A percentile compares a stretch with the other conserved stretches of the same genome.
These are phyloP conservation scores for Trachymyrmex cornetzi DNA, from an alignment of 1,140 invertebrate genomes.

Conservation along the genomic window DNA sequence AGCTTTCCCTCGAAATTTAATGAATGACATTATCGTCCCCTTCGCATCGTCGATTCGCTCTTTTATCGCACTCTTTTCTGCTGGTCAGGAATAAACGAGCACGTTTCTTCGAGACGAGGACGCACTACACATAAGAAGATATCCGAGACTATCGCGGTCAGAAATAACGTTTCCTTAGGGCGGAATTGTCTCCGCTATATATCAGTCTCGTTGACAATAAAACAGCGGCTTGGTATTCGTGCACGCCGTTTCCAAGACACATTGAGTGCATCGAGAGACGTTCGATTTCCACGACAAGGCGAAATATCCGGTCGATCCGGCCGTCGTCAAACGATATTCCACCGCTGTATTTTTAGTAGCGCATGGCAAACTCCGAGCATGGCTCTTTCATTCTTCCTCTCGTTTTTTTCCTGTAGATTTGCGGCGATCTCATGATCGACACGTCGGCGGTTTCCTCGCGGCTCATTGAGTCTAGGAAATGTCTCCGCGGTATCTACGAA, in stretches of 20 bases:
- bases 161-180: conserved; percentile 54
- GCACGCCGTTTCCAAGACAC: conserved; percentile 28
- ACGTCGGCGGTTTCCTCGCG: conserved; percentile 22
- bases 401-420: conserved; percentile 32
- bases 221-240: conserved; percentile 34
- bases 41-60: background rate
- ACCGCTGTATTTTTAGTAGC: conserved; percentile 1
- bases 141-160: conserved; percentile 4
- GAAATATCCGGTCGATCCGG: conserved; percentile 48
- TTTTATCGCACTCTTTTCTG: conserved; percentile 12
- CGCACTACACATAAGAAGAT: background rate
- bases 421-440: conserved; percentile 37
- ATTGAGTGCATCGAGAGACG: conserved; percentile 10
- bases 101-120: conserved; percentile 11
- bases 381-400: background rate
- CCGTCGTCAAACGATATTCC: conserved; percentile 43
- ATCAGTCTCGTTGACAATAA: conserved; percentile 50
- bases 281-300: conserved; percentile 41
- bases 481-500: conserved; percentile 26
- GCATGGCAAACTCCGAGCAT: background rate
- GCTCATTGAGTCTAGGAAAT: conserved; percentile 56
- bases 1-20: conserved; percentile 42
- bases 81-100: conserved; percentile 18
- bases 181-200: conserved; percentile 50
- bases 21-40: conserved; percentile 50